Evolutionary conservation across 2,113 vertebrate species (phyloP), one percentile per base, ranked within the genome.

Genomic region (Merops nubicus): DNA sequence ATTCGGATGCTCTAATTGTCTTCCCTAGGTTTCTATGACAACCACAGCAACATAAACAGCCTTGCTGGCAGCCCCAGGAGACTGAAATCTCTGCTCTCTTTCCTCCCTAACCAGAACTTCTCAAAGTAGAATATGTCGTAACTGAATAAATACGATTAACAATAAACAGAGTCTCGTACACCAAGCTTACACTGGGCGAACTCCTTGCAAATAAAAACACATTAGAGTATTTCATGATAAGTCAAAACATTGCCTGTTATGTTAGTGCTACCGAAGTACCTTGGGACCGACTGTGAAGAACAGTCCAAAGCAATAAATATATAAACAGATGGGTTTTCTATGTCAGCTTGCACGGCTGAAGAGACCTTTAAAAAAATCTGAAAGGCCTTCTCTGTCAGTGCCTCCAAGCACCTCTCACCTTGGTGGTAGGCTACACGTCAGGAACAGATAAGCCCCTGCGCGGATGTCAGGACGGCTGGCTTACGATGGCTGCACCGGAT

Each of bases 1-100:
- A 85, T 85, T 85, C 81, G 81, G 94, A 94, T 1, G 18, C 75
- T 92, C 83, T 95, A 84, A 95, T 91, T 96, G 92, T 89, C 91
- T 95, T 95, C 78, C 57, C 73, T 38, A 48, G 22, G 96, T 97
- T 96, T 91, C 97, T 73, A 97, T 95, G 92, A 81, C 96, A 93
- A 96, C 95, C 69, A 40, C 76, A 89, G 85, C 91, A 96, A 92
- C 63, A 96, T 73, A 96, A 97, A 97, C 91, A 94, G 92, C 90
- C 86, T 75, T 92, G 67, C 88, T 91, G 85, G 95, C 78, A 96
- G 90, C 88, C 93, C 91, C 86, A 80, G 82, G 85, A 89, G 90
- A 83, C 86, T 57, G 59, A 93, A 91, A 91, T 85, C 75, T 96
- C 90, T 40, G 88, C 63, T 93, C 29, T 75, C 59, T 82, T 78